phyloP scores from a whole-genome alignment of 1,140 invertebrate species.

The Pogonus chalceus region DNA sequence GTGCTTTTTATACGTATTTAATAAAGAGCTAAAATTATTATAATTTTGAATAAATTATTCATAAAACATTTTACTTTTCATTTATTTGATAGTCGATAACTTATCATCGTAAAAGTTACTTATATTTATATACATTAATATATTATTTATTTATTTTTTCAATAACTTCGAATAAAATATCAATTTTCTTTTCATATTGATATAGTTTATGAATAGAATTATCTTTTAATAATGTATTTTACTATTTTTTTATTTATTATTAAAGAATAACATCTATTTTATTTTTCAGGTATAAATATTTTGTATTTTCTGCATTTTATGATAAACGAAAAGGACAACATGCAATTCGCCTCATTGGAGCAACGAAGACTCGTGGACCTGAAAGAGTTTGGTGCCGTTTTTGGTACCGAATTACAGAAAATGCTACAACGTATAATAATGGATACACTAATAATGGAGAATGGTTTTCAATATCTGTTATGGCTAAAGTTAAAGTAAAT shows the following conservation, averaged over 20 bases:
- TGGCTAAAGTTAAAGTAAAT: conserved; percentile 65
- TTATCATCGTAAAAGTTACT: too few species aligned
- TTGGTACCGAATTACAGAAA: conserved; percentile 48
- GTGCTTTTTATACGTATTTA: too few species aligned
- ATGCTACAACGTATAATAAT: conserved; percentile 32
- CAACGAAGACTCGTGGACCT: conserved; percentile 69
- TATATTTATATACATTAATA: too few species aligned
- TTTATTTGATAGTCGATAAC: too few species aligned
- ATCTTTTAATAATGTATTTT: conserved; percentile 3
- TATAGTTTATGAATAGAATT: too few species aligned
- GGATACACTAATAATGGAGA: conserved; percentile 16
- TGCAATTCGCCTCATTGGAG: conserved; percentile 71
- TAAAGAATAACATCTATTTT: neutral
- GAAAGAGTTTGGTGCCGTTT: conserved; percentile 81
- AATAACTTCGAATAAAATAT: too few species aligned
- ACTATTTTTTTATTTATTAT: conserved; percentile 13
- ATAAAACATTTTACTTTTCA: too few species aligned
- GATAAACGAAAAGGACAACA: conserved; percentile 61
- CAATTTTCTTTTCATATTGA: too few species aligned
- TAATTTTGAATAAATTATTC: too few species aligned
- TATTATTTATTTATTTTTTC: too few species aligned
- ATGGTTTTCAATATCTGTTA: conserved; percentile 54
- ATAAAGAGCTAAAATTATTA: too few species aligned
- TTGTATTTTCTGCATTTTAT: conserved; percentile 82
- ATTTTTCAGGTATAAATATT: conserved; percentile 68